Evolutionary conservation across 64 coral and sea anemone genomes (phyloP).

Genomic region (Pocillopora verrucosa): DNA sequence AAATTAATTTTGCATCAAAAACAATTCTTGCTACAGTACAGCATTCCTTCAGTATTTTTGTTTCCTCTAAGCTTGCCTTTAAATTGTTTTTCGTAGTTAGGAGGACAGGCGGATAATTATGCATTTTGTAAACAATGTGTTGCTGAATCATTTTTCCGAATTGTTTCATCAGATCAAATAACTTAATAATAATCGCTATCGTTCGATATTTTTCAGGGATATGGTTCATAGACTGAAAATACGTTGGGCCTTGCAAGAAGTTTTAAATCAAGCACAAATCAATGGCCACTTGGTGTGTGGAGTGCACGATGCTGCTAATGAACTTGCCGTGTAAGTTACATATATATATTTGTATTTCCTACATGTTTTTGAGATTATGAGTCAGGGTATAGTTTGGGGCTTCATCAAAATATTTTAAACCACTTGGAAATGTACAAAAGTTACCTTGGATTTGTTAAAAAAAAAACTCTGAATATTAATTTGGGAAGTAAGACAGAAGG

Average conservation of each 20-base stretch:
- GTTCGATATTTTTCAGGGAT: not conserved
- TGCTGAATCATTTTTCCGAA: not conserved
- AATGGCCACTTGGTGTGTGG: constrained; percentile 40
- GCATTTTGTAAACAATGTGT: not conserved
- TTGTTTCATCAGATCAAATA: not conserved
- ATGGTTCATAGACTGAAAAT: constrained; percentile 32
- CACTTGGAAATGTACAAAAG: not conserved
- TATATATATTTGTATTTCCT: too few species aligned
- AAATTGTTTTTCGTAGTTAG: too few species aligned
- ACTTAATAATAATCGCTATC: not conserved
- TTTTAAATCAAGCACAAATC: constrained; percentile 5
- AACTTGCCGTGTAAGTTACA: constrained; percentile 49
- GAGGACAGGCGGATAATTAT: not conserved
- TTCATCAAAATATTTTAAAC: not conserved
- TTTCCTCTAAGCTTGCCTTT: too few species aligned
- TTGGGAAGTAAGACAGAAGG: too few species aligned
- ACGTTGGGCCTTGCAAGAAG: constrained; percentile 42
- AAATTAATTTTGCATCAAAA: too few species aligned
- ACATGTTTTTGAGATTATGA: too few species aligned
- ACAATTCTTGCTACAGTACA: too few species aligned
- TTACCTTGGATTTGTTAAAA: not conserved
- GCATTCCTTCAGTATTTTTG: too few species aligned
- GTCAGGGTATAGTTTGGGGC: too few species aligned
- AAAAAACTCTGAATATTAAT: too few species aligned
- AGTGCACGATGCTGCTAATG: constrained; percentile 46